Base-by-base conservation (phyloP, 2,888 invertebrate species). In the Leucophenga maculata region DNA sequence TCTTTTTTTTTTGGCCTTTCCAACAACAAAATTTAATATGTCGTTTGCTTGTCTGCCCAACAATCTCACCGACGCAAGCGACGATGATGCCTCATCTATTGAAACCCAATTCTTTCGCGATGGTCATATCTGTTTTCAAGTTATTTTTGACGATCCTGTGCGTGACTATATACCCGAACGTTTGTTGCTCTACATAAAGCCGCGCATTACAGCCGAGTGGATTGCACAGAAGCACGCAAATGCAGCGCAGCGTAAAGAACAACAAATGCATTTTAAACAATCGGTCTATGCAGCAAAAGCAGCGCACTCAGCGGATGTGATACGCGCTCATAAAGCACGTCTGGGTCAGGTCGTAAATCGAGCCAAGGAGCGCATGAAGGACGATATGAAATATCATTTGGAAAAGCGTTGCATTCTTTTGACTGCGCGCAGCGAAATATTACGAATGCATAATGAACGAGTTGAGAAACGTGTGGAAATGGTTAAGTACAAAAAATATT, bases 311-410 rank as follows among this genome's bases (percentile, higher is more conserved):
- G 44, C 20, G 16, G 18, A 20, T 13, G 62, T 11, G n/a, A 32
- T 6, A 46, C 62, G 22, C 26, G 48, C 16, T 2, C n/a, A 46
- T 8, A 39, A 39, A 39, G 11, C 8, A 11, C 39, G 9, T 1
- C 0, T 6, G 22, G 0, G 68, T 69, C 57, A 50, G n/a, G 4
- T 8, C n/a, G 3, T 0, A 0, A 31, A 18, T n/a, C 68, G 48
- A 6, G 18, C 16, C 0, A 62, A 20, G 1, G n/a, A 26, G 0
- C 68, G 62, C 1, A 26, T 62, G 0, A 50, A n/a, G 0, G 20
- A 20, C 14, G 71, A 76, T 13, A 72, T 77, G 73, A 18, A 50
- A 20, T 16, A 32, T 32, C 73, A 78, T 69, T n/a, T 50, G 11
- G 14, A 66, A 0, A 26, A 70, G 18, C 48, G 69, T 0, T 11